Base-by-base conservation (phyloP, 2,888 invertebrate species). In the Helicoverpa assulta region DNA sequence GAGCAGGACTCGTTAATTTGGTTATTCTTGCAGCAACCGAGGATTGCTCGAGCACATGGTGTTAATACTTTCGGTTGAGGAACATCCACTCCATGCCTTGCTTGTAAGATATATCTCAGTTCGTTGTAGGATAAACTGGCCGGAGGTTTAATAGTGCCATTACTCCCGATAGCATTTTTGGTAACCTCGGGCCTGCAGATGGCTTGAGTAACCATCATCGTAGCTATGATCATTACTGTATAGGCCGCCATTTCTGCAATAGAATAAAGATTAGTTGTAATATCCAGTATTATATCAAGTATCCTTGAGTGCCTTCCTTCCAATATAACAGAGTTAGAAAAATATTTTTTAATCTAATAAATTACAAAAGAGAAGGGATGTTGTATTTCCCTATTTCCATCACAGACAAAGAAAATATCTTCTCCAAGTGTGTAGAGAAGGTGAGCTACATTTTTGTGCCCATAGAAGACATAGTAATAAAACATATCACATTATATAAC, bases 21-120 rank as follows among this genome's bases (percentile, higher is more conserved):
- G 33, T 90, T 88, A 0, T 92, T 90, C 1, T 96, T 94, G 85
- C 98, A 98, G 86, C 98, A 98, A 2, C 97, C 96, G 7, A 98
- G 92, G 60, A 98, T 97, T 0, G 98, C 98, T 96, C 97, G 97
- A 0, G 97, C 97, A 84, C 98, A 98, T 0, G 96, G 95, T 10
- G 96, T 95, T 0, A 97, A 94, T 29, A 71, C 82, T 54, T 86
- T 91, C 0, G 89, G 87, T 6, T 82, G 14, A 10, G 40, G 58
- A 0, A 70, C 66, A 10, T 62, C 61, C 10, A 84, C 78, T 1
- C 94, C 94, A 51, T 76, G 85, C 67, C 89, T 90, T 0, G 83
- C 78, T 74, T 88, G 80, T 0, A 92, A 69, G 53, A 95, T 92
- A 64, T 87, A 94, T n/a, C 88, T 52, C 1, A 95, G 74, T 69